Base-by-base conservation (phyloP, 30 jellyfish, hydroid and myxozoan genomes). In the Mastigias papua region DNA sequence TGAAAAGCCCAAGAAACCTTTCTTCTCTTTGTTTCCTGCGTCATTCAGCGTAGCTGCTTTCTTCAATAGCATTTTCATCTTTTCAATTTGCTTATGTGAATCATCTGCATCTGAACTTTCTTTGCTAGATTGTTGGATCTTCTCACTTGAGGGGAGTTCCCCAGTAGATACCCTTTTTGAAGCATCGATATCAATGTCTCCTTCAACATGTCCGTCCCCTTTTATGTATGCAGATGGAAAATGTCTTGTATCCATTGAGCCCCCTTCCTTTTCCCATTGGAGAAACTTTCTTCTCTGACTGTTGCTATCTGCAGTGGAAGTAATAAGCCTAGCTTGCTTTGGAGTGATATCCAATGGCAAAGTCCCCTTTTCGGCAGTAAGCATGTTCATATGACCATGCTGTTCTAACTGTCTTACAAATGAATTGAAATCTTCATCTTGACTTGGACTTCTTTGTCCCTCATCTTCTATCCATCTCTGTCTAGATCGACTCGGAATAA, bases 401-500 rank as follows among this genome's bases (percentile, higher is more conserved):
- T 17, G 69, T 11, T 51, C 71, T 51, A 76, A 65, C 34, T 60
- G 74, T 23, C 31, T 3, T 11, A 3, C 60, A 50, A 49, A 30
- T 1, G 72, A 19, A 31, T 34, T 71, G 13, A 71, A 1, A 34
- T 63, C 67, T 10, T 33, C n/a, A 22, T 19, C 15, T 17, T 54
- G 66, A 10, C 35, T 74, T 20, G 33, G 31, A 22, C 21, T 61
- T 51, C 32, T 51, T 1, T 83, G 69, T 20, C 50, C 92, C 21
- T 83, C 92, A 83, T 83, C 92, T 13, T 29, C 92, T 46, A 83
- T 10, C 92, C 92, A 83, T 31, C 62, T 50, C 60, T 83, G 92
- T 37, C 61, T 34, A 1, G 92, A 57, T 54, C 70, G 86, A 61
- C 92, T 83, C 7, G 92, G 92, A 28, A 83, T 83, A 42, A 83